Evolutionary conservation across 2,113 vertebrate species (phyloP).

Genomic region (Anarrhichthys ocellatus): DNA sequence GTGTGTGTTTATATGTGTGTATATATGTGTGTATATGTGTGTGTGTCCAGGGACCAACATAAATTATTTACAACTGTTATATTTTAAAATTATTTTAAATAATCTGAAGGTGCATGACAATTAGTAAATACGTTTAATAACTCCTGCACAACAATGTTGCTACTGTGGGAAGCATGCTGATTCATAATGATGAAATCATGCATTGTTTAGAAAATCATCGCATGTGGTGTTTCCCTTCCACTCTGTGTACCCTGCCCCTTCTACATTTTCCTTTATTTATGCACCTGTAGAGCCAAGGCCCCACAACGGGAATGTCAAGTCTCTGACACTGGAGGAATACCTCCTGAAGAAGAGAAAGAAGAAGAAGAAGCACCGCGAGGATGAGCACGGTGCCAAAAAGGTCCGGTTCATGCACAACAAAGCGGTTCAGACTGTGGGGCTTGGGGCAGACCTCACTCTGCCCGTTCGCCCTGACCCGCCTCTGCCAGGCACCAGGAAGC

Average conservation of each 20-base stretch:
- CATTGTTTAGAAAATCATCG: background rate
- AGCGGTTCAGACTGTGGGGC: slow-evolving; percentile 93
- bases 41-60: no score
- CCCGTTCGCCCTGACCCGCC: slow-evolving; percentile 75
- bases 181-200: background rate
- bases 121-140: background rate
- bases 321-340: slow-evolving; percentile 88
- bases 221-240: background rate
- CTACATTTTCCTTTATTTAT: background rate
- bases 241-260: background rate
- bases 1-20: no score
- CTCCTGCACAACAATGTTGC: background rate
- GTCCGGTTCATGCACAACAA: slow-evolving; percentile 90
- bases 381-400: slow-evolving; percentile 85
- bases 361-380: slow-evolving; percentile 94
- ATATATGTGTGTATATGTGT: no score
- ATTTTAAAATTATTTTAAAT: background rate
- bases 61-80: background rate
- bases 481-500: slow-evolving; percentile 83
- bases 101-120: background rate
- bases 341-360: slow-evolving; percentile 96
- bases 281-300: slow-evolving; percentile 85
- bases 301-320: slow-evolving; percentile 91
- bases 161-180: background rate
- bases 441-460: slow-evolving; percentile 76